phyloP scores from a whole-genome alignment of 2,113 vertebrate species.

The Ailuropoda melanoleuca region DNA sequence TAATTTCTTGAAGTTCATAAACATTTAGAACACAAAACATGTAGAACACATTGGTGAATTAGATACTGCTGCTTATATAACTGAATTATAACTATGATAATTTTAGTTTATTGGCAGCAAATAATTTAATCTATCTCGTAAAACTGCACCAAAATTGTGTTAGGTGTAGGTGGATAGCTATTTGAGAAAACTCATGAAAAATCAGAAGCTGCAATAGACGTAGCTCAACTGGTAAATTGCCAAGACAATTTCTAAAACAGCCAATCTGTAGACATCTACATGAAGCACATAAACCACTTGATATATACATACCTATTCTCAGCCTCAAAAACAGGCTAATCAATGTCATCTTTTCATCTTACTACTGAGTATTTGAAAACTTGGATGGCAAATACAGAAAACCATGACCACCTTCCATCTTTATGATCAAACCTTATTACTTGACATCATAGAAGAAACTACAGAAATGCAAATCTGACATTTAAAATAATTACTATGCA shows the following conservation, averaged over 20 bases:
- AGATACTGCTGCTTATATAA: background rate
- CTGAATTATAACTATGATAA: background rate
- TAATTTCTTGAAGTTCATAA: conserved; percentile 14
- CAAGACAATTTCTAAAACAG: background rate
- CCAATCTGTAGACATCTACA: background rate
- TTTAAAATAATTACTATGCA: background rate
- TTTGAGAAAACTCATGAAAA: background rate
- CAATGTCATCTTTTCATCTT: background rate
- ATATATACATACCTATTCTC: background rate
- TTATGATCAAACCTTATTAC: background rate
- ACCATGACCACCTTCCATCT: background rate
- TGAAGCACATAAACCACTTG: background rate
- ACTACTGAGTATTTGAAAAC: background rate
- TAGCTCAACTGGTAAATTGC: background rate
- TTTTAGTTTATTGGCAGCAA: background rate
- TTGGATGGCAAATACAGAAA: background rate
- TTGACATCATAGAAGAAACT: background rate
- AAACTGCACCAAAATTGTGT: background rate
- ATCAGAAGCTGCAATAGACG: background rate
- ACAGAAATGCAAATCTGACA: background rate
- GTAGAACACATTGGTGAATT: background rate
- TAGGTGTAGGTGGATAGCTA: background rate
- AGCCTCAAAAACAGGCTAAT: background rate
- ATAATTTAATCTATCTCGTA: background rate
- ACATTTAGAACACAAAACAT: background rate